Conservation (phyloP, 2,113 vertebrate species). For the Lamprotornis superbus region DNA sequence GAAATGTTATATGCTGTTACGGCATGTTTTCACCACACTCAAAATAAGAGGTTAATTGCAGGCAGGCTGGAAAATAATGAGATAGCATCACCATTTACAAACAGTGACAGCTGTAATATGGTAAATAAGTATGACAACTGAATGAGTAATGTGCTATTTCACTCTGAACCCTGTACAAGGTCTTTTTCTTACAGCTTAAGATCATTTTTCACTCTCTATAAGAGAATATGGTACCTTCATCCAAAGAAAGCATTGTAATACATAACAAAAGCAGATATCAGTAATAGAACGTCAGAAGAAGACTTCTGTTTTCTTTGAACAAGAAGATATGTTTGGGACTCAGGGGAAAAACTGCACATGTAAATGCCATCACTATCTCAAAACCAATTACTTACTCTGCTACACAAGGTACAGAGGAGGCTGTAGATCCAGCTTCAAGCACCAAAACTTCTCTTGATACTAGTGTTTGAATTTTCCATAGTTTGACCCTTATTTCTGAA, state of each 20-base stretch:
- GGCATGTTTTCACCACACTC: not conserved
- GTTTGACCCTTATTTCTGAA: not conserved
- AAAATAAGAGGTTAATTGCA: conserved; percentile 47
- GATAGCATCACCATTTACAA: not conserved
- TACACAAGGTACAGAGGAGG: not conserved
- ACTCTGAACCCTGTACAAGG: not conserved
- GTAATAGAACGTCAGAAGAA: not conserved
- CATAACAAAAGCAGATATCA: not conserved
- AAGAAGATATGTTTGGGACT: not conserved
- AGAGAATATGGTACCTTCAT: not conserved
- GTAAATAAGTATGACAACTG: conserved; percentile 22
- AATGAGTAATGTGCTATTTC: not conserved
- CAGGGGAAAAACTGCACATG: not conserved
- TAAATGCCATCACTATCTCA: not conserved
- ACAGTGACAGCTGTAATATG: not conserved
- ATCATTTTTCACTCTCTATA: not conserved
- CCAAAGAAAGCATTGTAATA: not conserved
- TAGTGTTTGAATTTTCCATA: not conserved
- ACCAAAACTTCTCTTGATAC: not conserved
- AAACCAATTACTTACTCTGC: not conserved
- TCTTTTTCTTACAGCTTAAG: not conserved
- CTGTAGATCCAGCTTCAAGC: not conserved
- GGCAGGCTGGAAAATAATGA: conserved; percentile 17
- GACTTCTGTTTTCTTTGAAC: not conserved
- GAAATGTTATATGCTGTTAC: not conserved